phyloP scores from a whole-genome alignment of 2,888 invertebrate genomes.

The Oxystoma pomonae region DNA sequence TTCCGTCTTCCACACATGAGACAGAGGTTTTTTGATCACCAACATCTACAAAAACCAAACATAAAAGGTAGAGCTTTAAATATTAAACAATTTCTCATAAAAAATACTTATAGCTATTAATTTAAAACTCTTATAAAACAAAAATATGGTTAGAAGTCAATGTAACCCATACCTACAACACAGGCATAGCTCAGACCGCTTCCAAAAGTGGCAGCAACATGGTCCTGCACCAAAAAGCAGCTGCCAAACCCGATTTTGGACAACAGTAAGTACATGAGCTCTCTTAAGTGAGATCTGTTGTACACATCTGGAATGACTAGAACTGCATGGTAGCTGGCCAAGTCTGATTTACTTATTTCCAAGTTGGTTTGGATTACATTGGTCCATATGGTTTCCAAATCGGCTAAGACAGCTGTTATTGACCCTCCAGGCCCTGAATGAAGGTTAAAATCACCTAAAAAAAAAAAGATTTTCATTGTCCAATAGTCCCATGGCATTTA shows the following conservation, averaged over 20 bases:
- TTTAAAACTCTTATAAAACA: too few species aligned
- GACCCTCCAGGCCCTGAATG: constrained; percentile 84
- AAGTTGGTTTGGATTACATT: constrained; percentile 72
- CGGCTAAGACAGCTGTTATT: constrained; percentile 74
- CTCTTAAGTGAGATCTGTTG: constrained; percentile 64
- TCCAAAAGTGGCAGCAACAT: constrained; percentile 82
- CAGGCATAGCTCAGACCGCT: constrained; percentile 83
- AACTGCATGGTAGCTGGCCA: constrained; percentile 80
- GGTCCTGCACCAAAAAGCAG: constrained; percentile 57
- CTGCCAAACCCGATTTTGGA: constrained; percentile 63
- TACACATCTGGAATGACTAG: constrained; percentile 51
- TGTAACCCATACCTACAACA: constrained; percentile 61
- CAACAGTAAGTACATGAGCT: constrained; percentile 75
- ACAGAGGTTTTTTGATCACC: constrained; percentile 95
- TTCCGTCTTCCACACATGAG: constrained; percentile 94
- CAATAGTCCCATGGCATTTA: too few species aligned
- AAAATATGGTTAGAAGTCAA: too few species aligned
- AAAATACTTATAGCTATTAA: too few species aligned
- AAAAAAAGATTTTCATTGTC: too few species aligned
- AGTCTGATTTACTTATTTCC: constrained; percentile 64
- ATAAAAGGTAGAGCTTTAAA: too few species aligned
- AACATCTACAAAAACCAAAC: constrained; percentile 40
- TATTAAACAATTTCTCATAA: too few species aligned
- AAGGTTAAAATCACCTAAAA: constrained; percentile 67
- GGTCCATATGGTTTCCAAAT: constrained; percentile 86